These are phyloP conservation scores for Helogale parvula DNA, from an alignment of 2,113 vertebrate species.

Conservation along the genomic window DNA sequence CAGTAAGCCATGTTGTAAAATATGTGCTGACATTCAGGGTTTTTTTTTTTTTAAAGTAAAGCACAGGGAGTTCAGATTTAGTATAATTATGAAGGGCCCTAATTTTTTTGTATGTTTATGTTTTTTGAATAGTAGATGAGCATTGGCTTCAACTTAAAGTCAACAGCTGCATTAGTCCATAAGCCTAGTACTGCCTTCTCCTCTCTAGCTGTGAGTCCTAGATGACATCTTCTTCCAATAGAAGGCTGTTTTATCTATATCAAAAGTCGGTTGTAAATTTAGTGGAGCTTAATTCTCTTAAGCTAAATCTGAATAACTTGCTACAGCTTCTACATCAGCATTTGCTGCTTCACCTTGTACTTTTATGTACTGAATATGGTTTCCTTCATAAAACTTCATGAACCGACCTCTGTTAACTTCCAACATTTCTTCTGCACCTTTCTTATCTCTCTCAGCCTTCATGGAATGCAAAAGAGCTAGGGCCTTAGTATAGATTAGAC, in stretches of 20 bases:
- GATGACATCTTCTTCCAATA: neutral
- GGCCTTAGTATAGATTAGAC: neutral
- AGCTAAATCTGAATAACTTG: neutral
- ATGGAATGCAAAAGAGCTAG: neutral
- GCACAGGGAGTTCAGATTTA: neutral
- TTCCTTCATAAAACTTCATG: neutral
- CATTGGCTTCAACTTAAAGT: neutral
- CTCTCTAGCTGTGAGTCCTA: neutral
- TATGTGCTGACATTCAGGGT: neutral
- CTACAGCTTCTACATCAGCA: neutral
- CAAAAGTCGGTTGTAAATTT: neutral
- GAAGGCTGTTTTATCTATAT: neutral
- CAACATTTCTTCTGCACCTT: neutral
- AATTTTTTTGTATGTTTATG: neutral
- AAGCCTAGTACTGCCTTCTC: neutral
- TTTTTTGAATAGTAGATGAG: neutral
- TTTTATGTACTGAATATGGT: neutral
- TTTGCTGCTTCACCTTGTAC: neutral
- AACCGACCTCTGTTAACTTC: neutral
- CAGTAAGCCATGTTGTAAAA: neutral
- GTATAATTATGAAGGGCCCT: neutral
- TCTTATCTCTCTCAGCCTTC: neutral
- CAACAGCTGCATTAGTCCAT: neutral
- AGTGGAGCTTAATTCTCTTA: neutral
- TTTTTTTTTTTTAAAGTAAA: neutral